Evolutionary conservation across 2,797 vertebrate genomes (phyloP).

Genomic region (Urosaurus nigricauda): DNA sequence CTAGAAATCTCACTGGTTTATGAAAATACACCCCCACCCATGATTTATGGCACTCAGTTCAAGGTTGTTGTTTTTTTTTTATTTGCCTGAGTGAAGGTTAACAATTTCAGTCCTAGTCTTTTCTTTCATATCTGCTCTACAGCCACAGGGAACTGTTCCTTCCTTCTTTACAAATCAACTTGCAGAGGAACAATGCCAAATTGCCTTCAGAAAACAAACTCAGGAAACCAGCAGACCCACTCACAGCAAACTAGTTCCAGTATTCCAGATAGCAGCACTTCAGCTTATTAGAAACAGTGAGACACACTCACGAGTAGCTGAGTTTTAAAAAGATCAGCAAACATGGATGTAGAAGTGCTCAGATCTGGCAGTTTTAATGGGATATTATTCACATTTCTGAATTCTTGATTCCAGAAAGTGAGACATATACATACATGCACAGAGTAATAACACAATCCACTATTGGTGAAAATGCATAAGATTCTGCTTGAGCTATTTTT

Average conservation of each 20-base stretch:
- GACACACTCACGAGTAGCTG: slow-evolving; percentile 1
- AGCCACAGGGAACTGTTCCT: not conserved
- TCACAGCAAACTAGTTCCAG: slow-evolving; percentile 6
- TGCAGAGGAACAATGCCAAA: not conserved
- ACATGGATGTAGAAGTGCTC: not conserved
- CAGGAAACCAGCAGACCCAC: slow-evolving; percentile 11
- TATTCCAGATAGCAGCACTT: slow-evolving; percentile 1
- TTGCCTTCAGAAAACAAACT: not conserved
- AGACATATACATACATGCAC: not conserved
- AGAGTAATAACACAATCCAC: not conserved
- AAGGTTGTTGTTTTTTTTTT: too few relatives aligned
- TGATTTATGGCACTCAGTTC: too few relatives aligned
- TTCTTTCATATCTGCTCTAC: not conserved
- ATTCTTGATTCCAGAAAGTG: slow-evolving; percentile 13
- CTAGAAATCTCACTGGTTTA: too few relatives aligned
- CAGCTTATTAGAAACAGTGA: not conserved
- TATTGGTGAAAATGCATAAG: not conserved
- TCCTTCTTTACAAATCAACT: slow-evolving; percentile 12
- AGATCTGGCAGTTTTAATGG: not conserved
- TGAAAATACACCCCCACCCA: too few relatives aligned
- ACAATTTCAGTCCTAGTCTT: not conserved
- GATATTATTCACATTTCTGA: not conserved
- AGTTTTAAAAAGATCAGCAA: not conserved
- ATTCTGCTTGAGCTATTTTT: not conserved
- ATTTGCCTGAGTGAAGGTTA: too few relatives aligned